These are phyloP conservation scores for Protobothrops mucrosquamatus DNA, from an alignment of 2,113 vertebrate genomes.

Conservation along the genomic window DNA sequence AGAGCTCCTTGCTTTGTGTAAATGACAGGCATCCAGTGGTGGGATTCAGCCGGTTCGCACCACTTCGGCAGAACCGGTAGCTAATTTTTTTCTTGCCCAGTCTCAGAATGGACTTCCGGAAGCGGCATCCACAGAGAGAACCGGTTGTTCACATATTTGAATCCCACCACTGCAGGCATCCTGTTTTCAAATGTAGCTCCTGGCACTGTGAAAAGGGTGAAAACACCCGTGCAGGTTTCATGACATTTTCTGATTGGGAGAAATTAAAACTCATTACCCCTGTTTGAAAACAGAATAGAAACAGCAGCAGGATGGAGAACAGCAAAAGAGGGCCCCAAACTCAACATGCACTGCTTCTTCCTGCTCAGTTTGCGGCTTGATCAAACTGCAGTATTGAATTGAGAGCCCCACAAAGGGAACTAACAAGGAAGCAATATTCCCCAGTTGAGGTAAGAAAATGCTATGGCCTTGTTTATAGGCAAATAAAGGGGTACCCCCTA, in stretches of 20 bases:
- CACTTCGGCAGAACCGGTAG: no score
- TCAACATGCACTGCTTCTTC: background rate
- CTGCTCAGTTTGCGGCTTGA: background rate
- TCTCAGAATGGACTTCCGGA: no score
- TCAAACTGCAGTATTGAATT: constrained; percentile 21
- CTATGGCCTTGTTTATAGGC: constrained; percentile 4
- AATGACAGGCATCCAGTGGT: background rate
- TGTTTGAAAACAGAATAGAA: constrained; percentile 7
- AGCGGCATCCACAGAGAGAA: no score
- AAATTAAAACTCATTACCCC: constrained; percentile 3
- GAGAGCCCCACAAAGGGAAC: background rate
- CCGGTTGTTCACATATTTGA: no score
- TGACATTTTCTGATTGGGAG: fast-evolving
- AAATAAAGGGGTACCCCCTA: constrained; percentile 12
- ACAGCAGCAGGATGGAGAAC: background rate
- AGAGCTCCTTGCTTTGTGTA: background rate
- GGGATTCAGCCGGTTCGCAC: no score
- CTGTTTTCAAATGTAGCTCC: background rate
- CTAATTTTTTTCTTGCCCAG: no score
- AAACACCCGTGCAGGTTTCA: background rate
- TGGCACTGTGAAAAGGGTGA: background rate
- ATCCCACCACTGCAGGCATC: background rate
- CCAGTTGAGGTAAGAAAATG: background rate
- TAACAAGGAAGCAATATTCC: background rate
- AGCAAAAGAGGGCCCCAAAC: background rate